Base-by-base conservation (phyloP, 2,113 vertebrate species). In the Pagrus major region DNA sequence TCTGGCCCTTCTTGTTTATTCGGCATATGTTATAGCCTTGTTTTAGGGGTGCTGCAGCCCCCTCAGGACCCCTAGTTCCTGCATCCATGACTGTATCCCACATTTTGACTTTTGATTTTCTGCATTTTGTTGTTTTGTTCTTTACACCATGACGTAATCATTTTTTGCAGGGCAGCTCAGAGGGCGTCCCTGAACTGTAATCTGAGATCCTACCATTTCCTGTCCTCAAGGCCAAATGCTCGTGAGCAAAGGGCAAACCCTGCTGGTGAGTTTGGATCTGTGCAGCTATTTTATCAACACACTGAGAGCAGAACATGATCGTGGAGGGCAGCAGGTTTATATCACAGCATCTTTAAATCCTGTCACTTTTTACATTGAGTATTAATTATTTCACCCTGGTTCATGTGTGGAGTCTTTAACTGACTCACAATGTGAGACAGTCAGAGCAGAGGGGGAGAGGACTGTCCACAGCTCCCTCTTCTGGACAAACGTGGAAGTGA, bases 401-500 rank as follows among this genome's bases (percentile, higher is more conserved):
- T 42, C 3, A 42, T 42, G 12, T 42, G 41, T 42, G 41, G 14
- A 15, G 41, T 42, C 41, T 42, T 42, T 42, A 42, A 0, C 3
- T 6, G 12, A 39, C 9, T 9, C 29, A 10, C 31, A 42, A 35
- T n/a, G 29, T 42, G 25, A 44, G 66, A 41, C 18, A 29, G 55
- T 44, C 23, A 1, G n/a, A 47, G 11, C 5, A 42, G 21, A 29
- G n/a, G 25, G 14, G 37, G 3, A 61, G 6, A 56, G 23, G 23
- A 23, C 6, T 31, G 54, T 31, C 25, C 35, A 78, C 47, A 81
- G 78, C 84, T 9, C 82, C 81, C 78, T 76, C 91, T 74, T 65
- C 42, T 91, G 89, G 84, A 4, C 27, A 60, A 42, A 64, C 41
- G 15, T 25, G 31, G 42, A 47, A 80, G 15, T 64, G 12, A 25